These are phyloP conservation scores for Lepisosteus osseus DNA, from an alignment of 2,113 vertebrate species.

Conservation along the genomic window DNA sequence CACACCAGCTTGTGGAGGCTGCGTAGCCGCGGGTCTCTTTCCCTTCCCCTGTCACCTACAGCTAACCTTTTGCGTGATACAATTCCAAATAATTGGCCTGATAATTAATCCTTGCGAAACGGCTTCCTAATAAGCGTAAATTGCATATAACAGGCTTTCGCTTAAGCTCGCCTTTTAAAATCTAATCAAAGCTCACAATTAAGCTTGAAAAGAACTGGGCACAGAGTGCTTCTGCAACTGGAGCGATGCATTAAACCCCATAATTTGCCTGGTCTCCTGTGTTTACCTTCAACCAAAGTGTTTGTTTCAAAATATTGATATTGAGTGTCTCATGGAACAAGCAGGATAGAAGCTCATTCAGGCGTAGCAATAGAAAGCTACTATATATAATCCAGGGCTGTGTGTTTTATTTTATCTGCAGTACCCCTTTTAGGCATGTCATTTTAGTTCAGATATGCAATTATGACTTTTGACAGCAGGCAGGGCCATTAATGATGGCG, in stretches of 20 bases:
- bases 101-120: slow-evolving; percentile 53
- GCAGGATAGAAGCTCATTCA: background rate
- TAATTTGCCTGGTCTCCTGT: slow-evolving; percentile 23
- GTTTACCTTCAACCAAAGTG: slow-evolving; percentile 24
- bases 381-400: no score
- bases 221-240: slow-evolving; percentile 22
- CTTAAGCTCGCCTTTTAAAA: slow-evolving; percentile 40
- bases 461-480: no score
- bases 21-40: slow-evolving; percentile 40
- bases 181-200: slow-evolving; percentile 40
- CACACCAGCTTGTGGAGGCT: slow-evolving; percentile 29
- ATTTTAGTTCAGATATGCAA: no score
- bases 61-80: slow-evolving; percentile 52
- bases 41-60: slow-evolving; percentile 47
- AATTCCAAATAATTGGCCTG: slow-evolving; percentile 50
- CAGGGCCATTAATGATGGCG: no score
- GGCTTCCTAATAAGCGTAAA: slow-evolving; percentile 45
- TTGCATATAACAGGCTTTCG: slow-evolving; percentile 39
- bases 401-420: no score
- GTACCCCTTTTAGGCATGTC: no score
- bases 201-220: slow-evolving; percentile 26
- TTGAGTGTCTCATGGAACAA: slow-evolving; percentile 9
- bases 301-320: slow-evolving; percentile 33
- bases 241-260: slow-evolving; percentile 24
- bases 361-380: background rate